phyloP scores from a whole-genome alignment of 2,888 invertebrate genomes.

The Ophioninae sp. region DNA sequence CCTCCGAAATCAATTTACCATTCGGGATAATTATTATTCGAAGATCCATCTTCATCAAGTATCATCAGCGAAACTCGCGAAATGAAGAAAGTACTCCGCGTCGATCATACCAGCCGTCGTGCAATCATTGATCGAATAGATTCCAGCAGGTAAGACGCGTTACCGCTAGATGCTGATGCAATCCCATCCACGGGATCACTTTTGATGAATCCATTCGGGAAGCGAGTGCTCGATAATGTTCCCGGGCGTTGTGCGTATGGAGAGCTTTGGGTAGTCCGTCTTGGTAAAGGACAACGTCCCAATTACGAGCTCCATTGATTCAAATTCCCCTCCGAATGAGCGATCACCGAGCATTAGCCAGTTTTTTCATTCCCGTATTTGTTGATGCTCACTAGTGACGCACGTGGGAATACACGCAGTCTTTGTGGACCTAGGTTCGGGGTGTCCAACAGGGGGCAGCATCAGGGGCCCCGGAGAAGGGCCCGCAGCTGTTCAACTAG shows the following conservation, averaged over 20 bases:
- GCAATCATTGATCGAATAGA: background rate
- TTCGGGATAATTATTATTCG: background rate
- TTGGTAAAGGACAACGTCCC: conserved; percentile 8
- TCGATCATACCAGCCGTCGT: background rate
- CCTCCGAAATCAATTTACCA: background rate
- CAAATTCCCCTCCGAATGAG: conserved; percentile 26
- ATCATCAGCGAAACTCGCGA: background rate
- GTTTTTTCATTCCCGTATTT: conserved; percentile 24
- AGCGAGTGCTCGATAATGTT: background rate
- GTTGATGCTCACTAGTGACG: conserved; percentile 14
- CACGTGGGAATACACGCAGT: conserved; percentile 6
- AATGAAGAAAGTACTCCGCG: background rate
- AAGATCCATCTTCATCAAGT: background rate
- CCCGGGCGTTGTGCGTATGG: conserved; percentile 24
- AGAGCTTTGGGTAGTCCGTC: background rate
- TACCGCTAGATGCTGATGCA: background rate
- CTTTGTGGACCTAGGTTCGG: conserved; percentile 11
- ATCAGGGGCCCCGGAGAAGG: background rate
- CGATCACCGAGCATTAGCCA: conserved; percentile 28
- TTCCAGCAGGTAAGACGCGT: background rate
- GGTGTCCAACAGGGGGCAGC: conserved; percentile 18
- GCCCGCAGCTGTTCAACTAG: conserved; percentile 69
- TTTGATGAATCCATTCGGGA: background rate
- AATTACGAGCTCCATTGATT: conserved; percentile 38
- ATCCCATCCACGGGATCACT: background rate